Percentiles rank a stretch among this genome's conserved stretches.
Conservation (phyloP, 2,113 vertebrate genomes). For the Phycodurus eques region DNA sequence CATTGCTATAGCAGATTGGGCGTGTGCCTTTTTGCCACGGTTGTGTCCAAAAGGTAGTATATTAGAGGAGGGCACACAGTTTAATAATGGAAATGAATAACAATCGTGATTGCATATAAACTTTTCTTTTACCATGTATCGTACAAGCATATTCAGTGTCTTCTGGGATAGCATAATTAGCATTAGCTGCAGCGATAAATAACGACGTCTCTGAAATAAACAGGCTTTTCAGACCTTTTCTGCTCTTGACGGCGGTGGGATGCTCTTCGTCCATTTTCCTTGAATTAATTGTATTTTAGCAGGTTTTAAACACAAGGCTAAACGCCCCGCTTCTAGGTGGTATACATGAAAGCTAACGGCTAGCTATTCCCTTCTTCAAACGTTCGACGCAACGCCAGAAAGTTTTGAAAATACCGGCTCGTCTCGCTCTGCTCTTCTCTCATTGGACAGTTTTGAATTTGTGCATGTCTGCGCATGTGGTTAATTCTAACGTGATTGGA, state of each 20-base stretch:
- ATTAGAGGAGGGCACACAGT: neutral
- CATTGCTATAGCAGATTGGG: no score
- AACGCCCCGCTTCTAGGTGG: neutral
- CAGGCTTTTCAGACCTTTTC: conserved; percentile 46
- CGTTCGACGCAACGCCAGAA: neutral
- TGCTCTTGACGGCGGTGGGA: conserved; percentile 1
- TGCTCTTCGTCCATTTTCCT: conserved; percentile 46
- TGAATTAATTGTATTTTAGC: neutral
- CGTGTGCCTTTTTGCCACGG: no score
- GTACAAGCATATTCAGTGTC: neutral
- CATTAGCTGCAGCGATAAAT: neutral
- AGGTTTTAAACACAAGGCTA: neutral
- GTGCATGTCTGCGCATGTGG: conserved; percentile 9
- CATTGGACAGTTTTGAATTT: conserved; percentile 55
- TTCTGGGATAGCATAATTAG: neutral
- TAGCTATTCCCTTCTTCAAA: neutral
- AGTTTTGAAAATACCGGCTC: conserved; percentile 44
- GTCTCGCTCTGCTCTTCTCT: neutral
- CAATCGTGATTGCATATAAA: neutral
- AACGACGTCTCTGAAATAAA: neutral
- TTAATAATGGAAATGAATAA: neutral
- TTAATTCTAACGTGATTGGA: fast-evolving
- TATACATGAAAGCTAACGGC: neutral
- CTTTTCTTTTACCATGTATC: neutral
- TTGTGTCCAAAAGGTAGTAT: neutral